Evolutionary conservation across 2,797 vertebrate genomes (phyloP).

Genomic region (Scleropages formosus): DNA sequence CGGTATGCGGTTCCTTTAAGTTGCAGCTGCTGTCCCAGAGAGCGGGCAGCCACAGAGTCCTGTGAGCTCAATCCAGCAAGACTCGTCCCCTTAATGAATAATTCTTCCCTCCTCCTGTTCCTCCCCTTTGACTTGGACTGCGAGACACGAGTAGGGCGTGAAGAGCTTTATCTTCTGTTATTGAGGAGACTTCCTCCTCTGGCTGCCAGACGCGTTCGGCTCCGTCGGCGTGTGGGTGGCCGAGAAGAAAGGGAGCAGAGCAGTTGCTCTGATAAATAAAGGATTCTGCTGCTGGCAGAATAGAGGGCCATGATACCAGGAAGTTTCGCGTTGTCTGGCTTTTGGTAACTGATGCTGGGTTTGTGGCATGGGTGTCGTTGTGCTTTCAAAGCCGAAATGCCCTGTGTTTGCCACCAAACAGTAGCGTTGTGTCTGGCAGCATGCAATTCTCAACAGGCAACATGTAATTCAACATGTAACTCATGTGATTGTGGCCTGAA

Average conservation of each 20-base stretch:
- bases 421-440: neutral
- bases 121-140: constrained; percentile 35
- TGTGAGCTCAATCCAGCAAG: constrained; percentile 3
- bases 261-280: constrained; percentile 23
- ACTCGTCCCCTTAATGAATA: constrained; percentile 24
- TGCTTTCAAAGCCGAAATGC: neutral
- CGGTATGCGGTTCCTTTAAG: neutral
- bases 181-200: constrained; percentile 13
- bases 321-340: constrained; percentile 11
- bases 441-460: neutral
- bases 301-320: neutral
- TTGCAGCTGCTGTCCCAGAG: too few relatives aligned
- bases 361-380: constrained; percentile 9
- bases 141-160: constrained; percentile 22
- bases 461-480: neutral
- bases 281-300: constrained; percentile 19
- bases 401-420: neutral
- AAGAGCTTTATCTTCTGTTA: constrained; percentile 14
- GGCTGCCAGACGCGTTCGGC: constrained; percentile 21
- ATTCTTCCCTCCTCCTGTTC: constrained; percentile 31
- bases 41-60: neutral
- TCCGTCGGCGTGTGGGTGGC: constrained; percentile 32
- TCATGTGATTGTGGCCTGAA: neutral
- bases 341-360: neutral
- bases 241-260: constrained; percentile 32